Conservation (phyloP, 2,113 vertebrate species). For the Petromus typicus region DNA sequence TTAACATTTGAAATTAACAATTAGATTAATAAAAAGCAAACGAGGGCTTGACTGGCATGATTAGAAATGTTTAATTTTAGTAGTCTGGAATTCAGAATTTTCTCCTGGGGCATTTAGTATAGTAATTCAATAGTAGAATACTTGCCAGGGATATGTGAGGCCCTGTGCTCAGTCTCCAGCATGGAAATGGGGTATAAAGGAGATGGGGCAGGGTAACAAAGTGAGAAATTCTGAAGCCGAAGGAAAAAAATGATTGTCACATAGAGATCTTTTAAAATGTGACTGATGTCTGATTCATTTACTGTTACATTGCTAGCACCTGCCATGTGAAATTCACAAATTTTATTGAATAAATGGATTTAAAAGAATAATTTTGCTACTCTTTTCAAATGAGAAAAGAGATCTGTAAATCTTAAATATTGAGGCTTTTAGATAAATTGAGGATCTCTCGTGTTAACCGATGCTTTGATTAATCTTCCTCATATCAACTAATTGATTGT, state of each 20-base stretch:
- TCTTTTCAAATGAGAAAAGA: slow-evolving; percentile 29
- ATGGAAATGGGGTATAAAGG: not conserved
- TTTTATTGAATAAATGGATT: slow-evolving; percentile 19
- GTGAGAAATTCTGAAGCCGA: not conserved
- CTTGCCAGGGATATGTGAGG: not conserved
- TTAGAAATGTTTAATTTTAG: slow-evolving; percentile 34
- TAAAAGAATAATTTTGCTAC: not conserved
- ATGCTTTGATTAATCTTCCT: not conserved
- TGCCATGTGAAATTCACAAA: not conserved
- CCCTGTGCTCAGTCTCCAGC: not conserved
- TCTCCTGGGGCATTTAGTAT: not conserved
- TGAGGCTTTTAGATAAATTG: not conserved
- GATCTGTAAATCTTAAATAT: slow-evolving; percentile 5
- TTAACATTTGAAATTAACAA: slow-evolving; percentile 23
- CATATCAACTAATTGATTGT: not conserved
- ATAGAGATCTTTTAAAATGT: not conserved
- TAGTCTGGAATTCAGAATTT: slow-evolving; percentile 14
- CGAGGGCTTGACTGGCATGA: not conserved
- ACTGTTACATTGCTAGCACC: not conserved
- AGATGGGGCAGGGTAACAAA: not conserved
- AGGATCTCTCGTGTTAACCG: not conserved
- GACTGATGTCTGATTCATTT: not conserved
- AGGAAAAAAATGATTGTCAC: not conserved
- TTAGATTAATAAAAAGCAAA: not conserved
- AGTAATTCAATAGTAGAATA: not conserved